Base-by-base conservation (phyloP, 2,113 vertebrate species). In the Potamarius usumacintae region DNA sequence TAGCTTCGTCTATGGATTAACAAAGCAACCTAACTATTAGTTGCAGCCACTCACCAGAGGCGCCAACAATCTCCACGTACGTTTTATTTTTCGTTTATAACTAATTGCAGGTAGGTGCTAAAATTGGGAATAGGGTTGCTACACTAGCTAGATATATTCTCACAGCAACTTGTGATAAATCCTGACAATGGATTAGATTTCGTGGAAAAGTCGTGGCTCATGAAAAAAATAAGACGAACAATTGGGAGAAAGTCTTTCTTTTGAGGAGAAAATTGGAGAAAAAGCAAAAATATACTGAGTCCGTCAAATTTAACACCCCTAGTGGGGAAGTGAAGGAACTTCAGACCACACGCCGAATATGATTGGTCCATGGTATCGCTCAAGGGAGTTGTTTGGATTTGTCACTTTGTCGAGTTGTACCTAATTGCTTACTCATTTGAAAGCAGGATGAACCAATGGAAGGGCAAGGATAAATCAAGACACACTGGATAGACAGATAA, bases 291-390 rank as follows among this genome's bases (percentile, higher is more conserved):
- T 11, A 4, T 0, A 63, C 2, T 20, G 58, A 63, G 25, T 9
- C 20, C 0, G 1, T 25, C 22, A 3, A n/a, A 65, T 27, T 65
- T 69, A 30, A 30, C 9, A 8, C 69, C 72, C 25, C 74, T 52
- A 78, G 50, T 78, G 74, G 74, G 7, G 48, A 78, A 78, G 50
- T 7, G 48, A 78, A n/a, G 74, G 20, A 53, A 78, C 10, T 53
- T 14, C 5, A 4, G 72, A 1, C 2, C 18, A 14, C 10, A 30
- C 1, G 65, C 5, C 0, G 11, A 3, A n/a, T 11, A 15, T 7
- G 27, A 15, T 69, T 14, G 63, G 25, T 67, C 27, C 12, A 76
- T 2, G 42, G 34, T 14, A 53, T 53, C 50, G 7, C n/a, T 77
- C 22, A 14, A 12, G 10, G 74, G 22, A 76, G 20, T 52, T 5